Evolutionary conservation across 2,113 vertebrate species (phyloP), one percentile per base, ranked within the genome.

Genomic region (Centropus unirufus): DNA sequence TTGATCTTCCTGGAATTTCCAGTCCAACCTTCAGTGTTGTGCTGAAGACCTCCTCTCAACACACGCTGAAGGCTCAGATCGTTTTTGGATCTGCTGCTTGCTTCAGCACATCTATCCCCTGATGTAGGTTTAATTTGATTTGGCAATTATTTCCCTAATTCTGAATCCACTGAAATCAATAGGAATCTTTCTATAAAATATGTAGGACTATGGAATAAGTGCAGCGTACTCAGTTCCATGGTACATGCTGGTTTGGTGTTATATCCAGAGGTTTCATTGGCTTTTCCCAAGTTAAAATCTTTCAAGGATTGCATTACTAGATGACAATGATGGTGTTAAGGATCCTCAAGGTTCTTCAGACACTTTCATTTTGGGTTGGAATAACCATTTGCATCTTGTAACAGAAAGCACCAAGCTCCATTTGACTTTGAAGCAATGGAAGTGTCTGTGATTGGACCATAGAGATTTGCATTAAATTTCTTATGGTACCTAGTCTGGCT

Each of bases 401-500:
- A 75, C 9, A 4, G 24, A 73, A 64, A 66, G 46, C 78, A 78
- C 61, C 67, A 61, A 69, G 76, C 76, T 86, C 73, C 40, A 26
- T 91, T 96, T 96, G 90, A 93, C 84, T 96, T 97, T 92, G 92
- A 81, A 93, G 90, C 86, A 58, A 11, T 18, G 78, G 57, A 72
- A 17, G 36, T 88, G 19, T 44, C 66, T 91, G 82, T 42, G 89
- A 95, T 77, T 84, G 87, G 72, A 36, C 96, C 6, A 0, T 57
- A 61, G 96, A 95, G 95, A 92, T 92, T 87, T 91, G 59, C 79
- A 75, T 79, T 92, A 72, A 46, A 87, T 87, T 78, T 91, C 90
- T 92, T 87, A 72, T 3, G 19, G 55, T 42, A 89, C 85, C 58
- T 69, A 21, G 5, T 9, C 82, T 85, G 94, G 67, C 76, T 95